Evolutionary conservation across 2,888 invertebrate genomes (phyloP), one percentile per base, ranked within the genome.

Genomic region (Heteromurus nitidus): DNA sequence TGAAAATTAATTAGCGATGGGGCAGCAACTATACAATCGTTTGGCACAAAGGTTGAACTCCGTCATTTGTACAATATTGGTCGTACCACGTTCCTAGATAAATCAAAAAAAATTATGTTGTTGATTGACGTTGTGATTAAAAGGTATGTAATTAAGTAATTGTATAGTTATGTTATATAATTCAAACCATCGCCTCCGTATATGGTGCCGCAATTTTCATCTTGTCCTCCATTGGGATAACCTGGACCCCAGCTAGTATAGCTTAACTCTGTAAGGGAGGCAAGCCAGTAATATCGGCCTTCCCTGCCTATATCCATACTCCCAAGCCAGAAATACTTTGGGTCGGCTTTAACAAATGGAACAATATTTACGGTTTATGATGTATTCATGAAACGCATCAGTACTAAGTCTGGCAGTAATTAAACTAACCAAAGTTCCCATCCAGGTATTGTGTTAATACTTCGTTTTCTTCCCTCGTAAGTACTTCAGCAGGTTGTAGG

Each of bases 231-330:
- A 30, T 82, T 79, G 7, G 82, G 82, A 24, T 82, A 72, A 0
- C 74, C 73, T 3, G 36, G 36, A 7, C 20, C 16, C 83, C 83
- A 83, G 30, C 68, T 72, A 2, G 75, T 58, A 20, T 26, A 96
- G 36, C 95, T 95, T 68, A 96, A 92, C 0, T 96, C 96, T 82
- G 95, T 91, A 1, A 96, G 96, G 81, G 95, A 96, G 16, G 96
- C 94, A 95, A 96, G 95, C 96, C 96, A 96, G 91, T 96, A 96
- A 92, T 96, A 96, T 88, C 92, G 93, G 18, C 96, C 96, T 89
- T 96, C 96, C 88, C 96, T 96, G 16, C 96, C 96, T 22, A 70
- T 65, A 28, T 79, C 79, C 5, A 96, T 96, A 87, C 96, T 96
- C 7, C 95, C 95, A 80, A 95, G 96, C 96, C 96, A 96, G 42